These are phyloP conservation scores for Helicorthomorpha holstii DNA, from an alignment of 1,140 invertebrate genomes.

Conservation along the genomic window DNA sequence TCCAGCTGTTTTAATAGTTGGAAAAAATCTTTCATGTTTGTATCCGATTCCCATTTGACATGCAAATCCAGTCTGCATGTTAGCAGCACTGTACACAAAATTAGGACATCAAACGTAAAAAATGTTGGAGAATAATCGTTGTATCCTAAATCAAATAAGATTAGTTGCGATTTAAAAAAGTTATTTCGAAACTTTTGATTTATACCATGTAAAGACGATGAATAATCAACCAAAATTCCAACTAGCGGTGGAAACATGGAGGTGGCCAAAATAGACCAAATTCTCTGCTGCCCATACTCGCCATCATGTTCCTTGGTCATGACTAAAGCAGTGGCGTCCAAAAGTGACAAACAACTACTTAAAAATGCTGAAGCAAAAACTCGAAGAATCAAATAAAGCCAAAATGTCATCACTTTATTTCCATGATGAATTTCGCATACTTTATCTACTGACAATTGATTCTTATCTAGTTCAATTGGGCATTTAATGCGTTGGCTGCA, in stretches of 20 bases:
- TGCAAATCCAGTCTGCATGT: slow-evolving; percentile 12
- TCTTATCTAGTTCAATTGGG: not conserved
- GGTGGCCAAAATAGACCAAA: slow-evolving; percentile 60
- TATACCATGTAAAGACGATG: slow-evolving; percentile 20
- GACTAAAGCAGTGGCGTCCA: slow-evolving; percentile 62
- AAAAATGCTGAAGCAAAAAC: slow-evolving; percentile 56
- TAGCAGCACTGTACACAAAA: slow-evolving; percentile 11
- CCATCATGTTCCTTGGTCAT: slow-evolving; percentile 62
- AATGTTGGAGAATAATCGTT: slow-evolving; percentile 17
- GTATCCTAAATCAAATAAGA: not conserved
- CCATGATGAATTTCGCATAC: not conserved
- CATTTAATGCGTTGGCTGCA: not conserved
- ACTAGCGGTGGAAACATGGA: slow-evolving; percentile 62
- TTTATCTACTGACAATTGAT: not conserved
- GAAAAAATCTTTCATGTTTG: slow-evolving; percentile 14
- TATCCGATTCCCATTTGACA: slow-evolving; percentile 11
- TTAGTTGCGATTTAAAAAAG: not conserved
- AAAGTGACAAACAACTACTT: slow-evolving; percentile 53
- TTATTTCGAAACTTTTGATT: not conserved
- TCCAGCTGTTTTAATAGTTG: slow-evolving; percentile 37
- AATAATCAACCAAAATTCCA: slow-evolving; percentile 53
- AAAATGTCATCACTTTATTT: slow-evolving; percentile 35
- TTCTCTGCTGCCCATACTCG: slow-evolving; percentile 56
- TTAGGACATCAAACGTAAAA: slow-evolving; percentile 15
- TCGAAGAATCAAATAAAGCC: slow-evolving; percentile 54